Percentiles rank a stretch among this genome's conserved stretches.
Conservation (phyloP, 2,888 invertebrate genomes). For the Hymenopus coronatus region DNA sequence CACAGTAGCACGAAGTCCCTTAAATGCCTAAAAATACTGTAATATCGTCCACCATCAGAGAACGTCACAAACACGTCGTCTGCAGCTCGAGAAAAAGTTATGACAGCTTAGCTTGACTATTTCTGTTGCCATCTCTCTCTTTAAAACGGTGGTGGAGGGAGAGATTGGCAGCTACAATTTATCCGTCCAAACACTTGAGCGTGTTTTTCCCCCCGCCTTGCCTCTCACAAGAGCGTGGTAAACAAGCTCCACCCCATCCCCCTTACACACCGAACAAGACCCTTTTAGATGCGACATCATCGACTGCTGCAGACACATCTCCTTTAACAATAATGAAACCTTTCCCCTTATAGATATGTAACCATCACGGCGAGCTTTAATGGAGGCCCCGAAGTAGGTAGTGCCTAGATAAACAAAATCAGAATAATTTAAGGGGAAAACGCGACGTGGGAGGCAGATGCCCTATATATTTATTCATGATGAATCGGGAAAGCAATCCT, state of each 20-base stretch:
- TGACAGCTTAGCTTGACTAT: neutral
- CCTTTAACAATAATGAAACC: neutral
- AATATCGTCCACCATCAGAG: neutral
- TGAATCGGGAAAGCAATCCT: neutral
- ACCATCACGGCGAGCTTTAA: neutral
- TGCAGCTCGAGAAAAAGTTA: neutral
- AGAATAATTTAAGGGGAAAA: constrained; percentile 2
- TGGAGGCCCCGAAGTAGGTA: neutral
- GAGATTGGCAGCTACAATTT: constrained; percentile 3
- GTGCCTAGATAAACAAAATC: constrained; percentile 6
- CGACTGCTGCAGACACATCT: neutral
- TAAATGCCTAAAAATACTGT: neutral
- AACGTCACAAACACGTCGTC: neutral
- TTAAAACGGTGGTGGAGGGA: neutral
- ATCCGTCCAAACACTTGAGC: neutral
- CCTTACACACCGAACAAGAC: neutral
- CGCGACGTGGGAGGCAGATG: neutral
- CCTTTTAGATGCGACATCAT: neutral
- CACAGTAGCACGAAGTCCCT: neutral
- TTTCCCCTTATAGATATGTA: neutral
- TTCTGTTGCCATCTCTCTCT: neutral
- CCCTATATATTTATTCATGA: constrained; percentile 13
- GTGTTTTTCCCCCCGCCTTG: neutral
- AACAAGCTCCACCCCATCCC: neutral
- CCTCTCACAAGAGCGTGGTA: neutral